These are phyloP conservation scores for Poecilia velifera DNA, from an alignment of 2,797 vertebrate species.

Conservation along the genomic window DNA sequence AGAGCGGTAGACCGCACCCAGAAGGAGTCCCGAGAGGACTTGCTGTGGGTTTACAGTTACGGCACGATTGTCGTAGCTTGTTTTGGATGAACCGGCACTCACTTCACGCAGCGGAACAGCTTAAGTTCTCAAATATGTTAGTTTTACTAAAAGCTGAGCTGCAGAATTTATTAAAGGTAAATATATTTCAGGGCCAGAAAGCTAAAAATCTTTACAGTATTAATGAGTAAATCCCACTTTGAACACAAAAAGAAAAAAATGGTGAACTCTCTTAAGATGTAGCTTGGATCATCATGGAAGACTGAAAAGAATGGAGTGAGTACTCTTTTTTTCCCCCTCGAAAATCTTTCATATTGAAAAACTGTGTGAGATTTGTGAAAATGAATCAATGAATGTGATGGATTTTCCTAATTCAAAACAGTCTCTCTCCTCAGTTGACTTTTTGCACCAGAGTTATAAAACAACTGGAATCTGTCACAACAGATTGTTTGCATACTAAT, in stretches of 20 bases:
- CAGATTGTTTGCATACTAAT: background rate
- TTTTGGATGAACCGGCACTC: slow-evolving; percentile 36
- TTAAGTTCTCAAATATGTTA: slow-evolving; percentile 7
- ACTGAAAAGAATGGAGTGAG: background rate
- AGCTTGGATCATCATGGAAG: background rate
- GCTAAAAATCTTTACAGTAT: background rate
- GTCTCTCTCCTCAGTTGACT: background rate
- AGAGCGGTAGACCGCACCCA: slow-evolving; percentile 51
- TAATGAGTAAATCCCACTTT: background rate
- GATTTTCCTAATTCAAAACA: background rate
- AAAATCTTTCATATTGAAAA: background rate
- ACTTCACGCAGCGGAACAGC: slow-evolving; percentile 21
- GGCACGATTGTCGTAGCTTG: slow-evolving; percentile 55
- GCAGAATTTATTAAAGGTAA: background rate
- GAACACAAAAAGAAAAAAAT: background rate
- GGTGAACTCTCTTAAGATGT: background rate
- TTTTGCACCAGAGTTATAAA: background rate
- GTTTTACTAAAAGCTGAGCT: slow-evolving; percentile 17
- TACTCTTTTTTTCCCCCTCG: too few relatives aligned
- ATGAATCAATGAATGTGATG: background rate
- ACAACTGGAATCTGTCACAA: background rate
- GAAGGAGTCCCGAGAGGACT: slow-evolving; percentile 27
- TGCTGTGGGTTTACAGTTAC: slow-evolving; percentile 61
- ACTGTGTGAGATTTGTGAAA: background rate
- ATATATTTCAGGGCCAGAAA: background rate